Evolutionary conservation across 2,113 vertebrate genomes (phyloP), one percentile per base, ranked within the genome.

Genomic region (Channa argus): DNA sequence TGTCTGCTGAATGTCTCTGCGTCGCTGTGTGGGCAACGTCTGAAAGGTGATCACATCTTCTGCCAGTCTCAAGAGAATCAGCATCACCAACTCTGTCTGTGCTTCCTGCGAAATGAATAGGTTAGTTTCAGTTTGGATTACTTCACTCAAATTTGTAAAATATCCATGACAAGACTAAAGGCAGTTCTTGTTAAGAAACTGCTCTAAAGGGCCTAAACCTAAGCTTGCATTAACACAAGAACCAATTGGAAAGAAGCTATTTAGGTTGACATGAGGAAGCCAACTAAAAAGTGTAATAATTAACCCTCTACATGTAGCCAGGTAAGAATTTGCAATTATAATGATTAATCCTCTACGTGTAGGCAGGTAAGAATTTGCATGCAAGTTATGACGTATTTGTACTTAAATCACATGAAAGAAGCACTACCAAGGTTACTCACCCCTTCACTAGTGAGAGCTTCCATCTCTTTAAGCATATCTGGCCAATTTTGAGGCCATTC

Each of bases 401-500:
- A 78, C 70, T 79, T 39, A 77, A 74, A 71, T 33, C 9, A 1
- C 53, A 74, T 39, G 36, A n/a, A 52, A 41, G 1, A 13, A 59
- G 10, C 4, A 56, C 0, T 2, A 3, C 6, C 6, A 0, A 33
- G 54, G 8, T 44, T 2, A 85, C 95, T 74, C 94, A 99, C 98
- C 95, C 97, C 98, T 87, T 94, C 92, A 79, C 95, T 95, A 34
- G 96, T 96, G 61, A 99, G 95, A 0, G 94, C 88, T 70, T 98
- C 97, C 95, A 99, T 88, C 88, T 99, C 98, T 85, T 96, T 95
- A 0, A 99, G 92, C 98, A 99, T 97, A 54, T 98, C 95, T 52
- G 97, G 97, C 98, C 98, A 99, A 62, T 99, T 94, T 79, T 99
- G 98, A 33, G 98, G 98, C 98, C 98, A 99, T 67, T 99, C 98